phyloP scores from a whole-genome alignment of 2,113 vertebrate genomes.

The Corythoichthys intestinalis region DNA sequence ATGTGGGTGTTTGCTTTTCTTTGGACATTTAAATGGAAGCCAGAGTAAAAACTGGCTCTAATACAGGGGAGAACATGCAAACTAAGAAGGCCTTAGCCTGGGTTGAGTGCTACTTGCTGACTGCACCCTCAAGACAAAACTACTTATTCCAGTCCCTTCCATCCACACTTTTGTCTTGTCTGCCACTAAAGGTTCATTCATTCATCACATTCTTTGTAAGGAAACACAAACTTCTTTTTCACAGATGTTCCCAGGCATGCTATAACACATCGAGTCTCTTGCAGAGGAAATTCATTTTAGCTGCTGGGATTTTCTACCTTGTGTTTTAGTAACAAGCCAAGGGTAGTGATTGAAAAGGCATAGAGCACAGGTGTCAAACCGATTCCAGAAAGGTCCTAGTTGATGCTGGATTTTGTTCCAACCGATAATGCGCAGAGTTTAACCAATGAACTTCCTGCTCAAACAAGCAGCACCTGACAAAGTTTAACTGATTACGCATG shows the following conservation, averaged over 20 bases:
- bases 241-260: background rate
- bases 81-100: background rate
- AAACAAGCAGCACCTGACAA: no score
- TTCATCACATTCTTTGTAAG: no score
- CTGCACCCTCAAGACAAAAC: no score
- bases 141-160: background rate
- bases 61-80: background rate
- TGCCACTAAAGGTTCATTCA: background rate
- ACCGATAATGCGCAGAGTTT: no score
- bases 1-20: background rate
- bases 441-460: no score
- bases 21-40: background rate
- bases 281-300: background rate
- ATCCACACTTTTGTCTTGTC: background rate
- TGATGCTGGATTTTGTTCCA: no score
- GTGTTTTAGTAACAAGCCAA: no score
- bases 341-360: background rate
- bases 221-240: no score
- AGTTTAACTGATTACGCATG: no score
- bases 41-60: background rate
- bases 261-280: no score
- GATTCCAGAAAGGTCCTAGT: no score
- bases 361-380: no score
- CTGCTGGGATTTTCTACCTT: background rate
- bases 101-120: background rate